Percentiles rank a stretch among this genome's conserved stretches.
Evolutionary conservation across 2,888 invertebrate species (phyloP).

Genomic region (Clistopyga incitator): DNA sequence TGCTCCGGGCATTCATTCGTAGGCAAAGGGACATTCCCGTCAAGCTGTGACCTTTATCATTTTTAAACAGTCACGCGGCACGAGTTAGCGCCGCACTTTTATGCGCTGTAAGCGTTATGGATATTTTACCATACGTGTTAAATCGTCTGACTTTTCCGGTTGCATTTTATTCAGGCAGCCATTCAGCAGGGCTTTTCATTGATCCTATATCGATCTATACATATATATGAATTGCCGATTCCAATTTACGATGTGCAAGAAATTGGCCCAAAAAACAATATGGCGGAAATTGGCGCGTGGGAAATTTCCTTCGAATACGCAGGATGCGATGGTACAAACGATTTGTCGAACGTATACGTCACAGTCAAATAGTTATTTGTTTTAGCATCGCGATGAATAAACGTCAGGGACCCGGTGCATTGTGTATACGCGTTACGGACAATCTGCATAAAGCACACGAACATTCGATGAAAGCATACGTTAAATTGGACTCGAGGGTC

Average conservation of each 20-base stretch:
- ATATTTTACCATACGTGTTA: slow-evolving; percentile 62
- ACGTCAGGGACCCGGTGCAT: slow-evolving; percentile 25
- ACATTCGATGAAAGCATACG: slow-evolving; percentile 23
- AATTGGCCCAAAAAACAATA: slow-evolving; percentile 50
- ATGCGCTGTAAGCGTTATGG: slow-evolving; percentile 56
- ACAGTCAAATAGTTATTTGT: slow-evolving; percentile 46
- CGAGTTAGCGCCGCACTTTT: slow-evolving; percentile 63
- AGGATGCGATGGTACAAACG: slow-evolving; percentile 26
- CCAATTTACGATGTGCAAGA: slow-evolving; percentile 47
- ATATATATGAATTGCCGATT: background rate
- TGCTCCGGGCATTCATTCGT: slow-evolving; percentile 23
- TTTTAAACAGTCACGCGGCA: slow-evolving; percentile 64
- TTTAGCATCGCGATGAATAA: slow-evolving; percentile 55
- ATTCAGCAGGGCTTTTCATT: slow-evolving; percentile 35
- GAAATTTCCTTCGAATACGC: slow-evolving; percentile 38
- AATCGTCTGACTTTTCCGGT: slow-evolving; percentile 53
- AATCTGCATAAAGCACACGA: slow-evolving; percentile 19
- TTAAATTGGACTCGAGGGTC: slow-evolving; percentile 13
- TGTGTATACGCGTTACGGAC: slow-evolving; percentile 15
- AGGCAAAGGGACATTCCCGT: slow-evolving; percentile 40
- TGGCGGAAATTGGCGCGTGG: slow-evolving; percentile 38
- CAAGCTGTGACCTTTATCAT: slow-evolving; percentile 65
- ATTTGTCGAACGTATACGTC: slow-evolving; percentile 49
- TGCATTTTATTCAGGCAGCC: slow-evolving; percentile 48
- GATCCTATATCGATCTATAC: background rate